These are phyloP conservation scores for Neodiprion pinetum DNA, from an alignment of 1,140 invertebrate genomes.

Conservation along the genomic window DNA sequence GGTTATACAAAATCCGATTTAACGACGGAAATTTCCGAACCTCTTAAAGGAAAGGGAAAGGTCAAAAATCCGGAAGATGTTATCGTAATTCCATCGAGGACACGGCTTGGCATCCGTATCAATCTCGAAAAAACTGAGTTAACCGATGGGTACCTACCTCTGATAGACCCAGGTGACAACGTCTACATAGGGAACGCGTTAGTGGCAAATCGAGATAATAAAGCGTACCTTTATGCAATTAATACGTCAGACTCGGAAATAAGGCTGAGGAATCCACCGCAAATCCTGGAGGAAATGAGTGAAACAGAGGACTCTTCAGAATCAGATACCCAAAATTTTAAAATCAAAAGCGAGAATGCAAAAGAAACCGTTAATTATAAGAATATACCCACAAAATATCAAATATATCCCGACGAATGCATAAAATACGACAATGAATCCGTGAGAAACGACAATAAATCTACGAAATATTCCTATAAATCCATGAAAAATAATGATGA, in stretches of 20 bases:
- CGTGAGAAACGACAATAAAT: background rate
- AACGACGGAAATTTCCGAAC: background rate
- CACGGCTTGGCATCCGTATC: constrained; percentile 4
- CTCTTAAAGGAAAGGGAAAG: background rate
- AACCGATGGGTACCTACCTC: constrained; percentile 12
- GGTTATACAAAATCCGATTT: background rate
- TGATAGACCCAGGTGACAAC: background rate
- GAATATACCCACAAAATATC: background rate
- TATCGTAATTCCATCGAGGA: constrained; percentile 13
- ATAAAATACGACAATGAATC: too few species aligned
- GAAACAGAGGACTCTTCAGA: too few species aligned
- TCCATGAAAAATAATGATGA: too few species aligned
- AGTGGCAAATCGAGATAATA: background rate
- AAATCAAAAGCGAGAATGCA: background rate
- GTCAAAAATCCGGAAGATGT: constrained; percentile 8
- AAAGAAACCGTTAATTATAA: background rate
- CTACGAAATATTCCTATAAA: background rate
- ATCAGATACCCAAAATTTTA: too few species aligned
- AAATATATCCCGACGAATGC: too few species aligned
- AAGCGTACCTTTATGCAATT: background rate
- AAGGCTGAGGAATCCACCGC: constrained; percentile 8
- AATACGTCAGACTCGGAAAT: constrained; percentile 16
- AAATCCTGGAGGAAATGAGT: background rate
- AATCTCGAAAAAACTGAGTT: constrained; percentile 9
- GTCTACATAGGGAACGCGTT: constrained; percentile 13